Base-by-base conservation (phyloP, 1,140 invertebrate species). In the Orussus abietinus region DNA sequence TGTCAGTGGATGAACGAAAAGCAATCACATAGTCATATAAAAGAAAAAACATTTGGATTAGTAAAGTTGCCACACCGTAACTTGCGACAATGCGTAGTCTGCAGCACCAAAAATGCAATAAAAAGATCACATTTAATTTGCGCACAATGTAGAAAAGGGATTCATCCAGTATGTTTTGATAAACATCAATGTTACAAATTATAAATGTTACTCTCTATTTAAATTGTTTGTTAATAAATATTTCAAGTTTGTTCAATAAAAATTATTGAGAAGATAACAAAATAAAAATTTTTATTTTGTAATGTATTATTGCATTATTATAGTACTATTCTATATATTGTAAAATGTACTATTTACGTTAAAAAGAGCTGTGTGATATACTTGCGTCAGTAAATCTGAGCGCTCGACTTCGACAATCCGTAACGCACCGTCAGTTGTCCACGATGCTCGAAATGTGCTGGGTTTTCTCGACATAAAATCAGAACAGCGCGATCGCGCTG, bases 51-150 rank as follows among this genome's bases (percentile, higher is more conserved):
- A 37, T 53, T 45, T 41, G 35, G 39, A 13, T 47, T 51, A 35
- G 43, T 43, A 44, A 53, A 53, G 19, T 45, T 53, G 30, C 38
- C 32, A 41, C 30, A 30, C n/a, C 28, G 38, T 21, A 53, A 53
- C 36, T 48, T 51, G 19, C 37, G 49, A 32, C 26, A 32, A 42
- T 51, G 39, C 31, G 36, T 42, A 28, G 37, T 50, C 13, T 53
- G 41, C 29, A 45, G 42, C 39, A 43, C 21, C 14, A 54, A 51
- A 42, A 38, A 51, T 45, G 11, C 3, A 9, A 21, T 43, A 37
- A 51, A 37, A 36, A 35, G 21, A 33, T 47, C 33, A 15, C 14
- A 47, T 37, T 34, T 42, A 30, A 40, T 47, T 32, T 50, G 30
- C 15, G 14, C 25, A 13, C 17, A n/a, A 34, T 47, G 39, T 47